Evolutionary conservation across 2,888 invertebrate species (phyloP).

Genomic region (Druceiella hillmani): DNA sequence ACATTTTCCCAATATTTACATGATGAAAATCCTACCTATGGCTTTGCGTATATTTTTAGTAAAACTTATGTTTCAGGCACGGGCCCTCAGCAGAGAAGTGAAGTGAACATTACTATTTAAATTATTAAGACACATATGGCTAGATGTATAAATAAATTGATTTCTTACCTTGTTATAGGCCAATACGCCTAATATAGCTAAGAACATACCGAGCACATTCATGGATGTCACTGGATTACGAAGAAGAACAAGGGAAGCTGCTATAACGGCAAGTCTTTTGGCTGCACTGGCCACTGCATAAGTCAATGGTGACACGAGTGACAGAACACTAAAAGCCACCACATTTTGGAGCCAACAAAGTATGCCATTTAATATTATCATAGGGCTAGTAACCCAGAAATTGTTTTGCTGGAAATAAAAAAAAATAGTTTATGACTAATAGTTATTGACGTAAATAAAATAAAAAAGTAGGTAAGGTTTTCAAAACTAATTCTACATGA

Average conservation of each 20-base stretch:
- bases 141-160: too few species aligned
- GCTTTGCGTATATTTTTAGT: too few species aligned
- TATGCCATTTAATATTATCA: constrained; percentile 75
- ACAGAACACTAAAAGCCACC: constrained; percentile 89
- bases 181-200: constrained; percentile 86
- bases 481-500: too few species aligned
- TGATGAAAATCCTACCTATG: too few species aligned
- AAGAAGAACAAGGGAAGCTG: constrained; percentile 77
- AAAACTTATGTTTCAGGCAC: too few species aligned
- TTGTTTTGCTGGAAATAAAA: constrained; percentile 32
- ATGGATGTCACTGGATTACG: constrained; percentile 86
- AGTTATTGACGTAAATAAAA: too few species aligned
- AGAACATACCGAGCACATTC: constrained; percentile 85
- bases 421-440: constrained; percentile 5
- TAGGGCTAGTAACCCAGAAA: constrained; percentile 46
- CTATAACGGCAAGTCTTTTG: constrained; percentile 89
- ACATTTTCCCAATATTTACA: too few species aligned
- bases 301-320: constrained; percentile 86
- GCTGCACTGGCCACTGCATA: constrained; percentile 96
- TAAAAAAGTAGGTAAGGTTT: too few species aligned
- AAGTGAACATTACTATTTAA: too few species aligned
- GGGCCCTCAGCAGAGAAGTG: too few species aligned
- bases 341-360: constrained; percentile 94
- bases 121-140: too few species aligned
- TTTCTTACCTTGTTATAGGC: constrained; percentile 78